Conservation (phyloP, 2,797 vertebrate species). For the Coccyzus lansbergi region DNA sequence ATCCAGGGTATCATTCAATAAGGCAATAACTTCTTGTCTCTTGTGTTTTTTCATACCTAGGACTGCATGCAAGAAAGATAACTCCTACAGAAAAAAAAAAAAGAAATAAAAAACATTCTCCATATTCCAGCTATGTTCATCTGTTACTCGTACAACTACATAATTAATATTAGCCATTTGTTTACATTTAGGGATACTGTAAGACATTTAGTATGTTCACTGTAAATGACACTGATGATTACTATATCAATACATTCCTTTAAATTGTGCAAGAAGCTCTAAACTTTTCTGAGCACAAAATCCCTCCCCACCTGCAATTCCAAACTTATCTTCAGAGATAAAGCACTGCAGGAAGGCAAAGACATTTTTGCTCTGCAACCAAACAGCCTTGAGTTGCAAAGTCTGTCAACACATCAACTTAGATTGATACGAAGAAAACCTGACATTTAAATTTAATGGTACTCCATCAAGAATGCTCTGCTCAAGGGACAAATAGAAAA, state of each 20-base stretch:
- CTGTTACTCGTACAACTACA: background rate
- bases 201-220: background rate
- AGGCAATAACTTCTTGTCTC: constrained; percentile 83
- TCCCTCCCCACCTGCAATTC: background rate
- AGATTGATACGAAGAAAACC: background rate
- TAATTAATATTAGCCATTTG: background rate
- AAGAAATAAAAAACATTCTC: background rate
- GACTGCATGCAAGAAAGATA: constrained; percentile 87
- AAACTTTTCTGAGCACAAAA: background rate
- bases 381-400: background rate
- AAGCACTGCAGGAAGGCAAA: background rate
- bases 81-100: constrained; percentile 80
- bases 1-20: constrained; percentile 92
- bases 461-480: background rate
- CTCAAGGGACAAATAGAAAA: background rate
- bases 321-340: background rate
- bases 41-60: constrained; percentile 86
- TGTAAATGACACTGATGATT: background rate
- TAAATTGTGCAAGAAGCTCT: background rate
- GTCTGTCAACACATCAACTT: background rate
- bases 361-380: background rate
- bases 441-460: background rate
- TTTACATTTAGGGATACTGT: background rate
- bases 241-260: background rate
- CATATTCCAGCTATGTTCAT: background rate